Evolutionary conservation across 2,113 vertebrate species (phyloP).

Genomic region (Rhineura floridana): DNA sequence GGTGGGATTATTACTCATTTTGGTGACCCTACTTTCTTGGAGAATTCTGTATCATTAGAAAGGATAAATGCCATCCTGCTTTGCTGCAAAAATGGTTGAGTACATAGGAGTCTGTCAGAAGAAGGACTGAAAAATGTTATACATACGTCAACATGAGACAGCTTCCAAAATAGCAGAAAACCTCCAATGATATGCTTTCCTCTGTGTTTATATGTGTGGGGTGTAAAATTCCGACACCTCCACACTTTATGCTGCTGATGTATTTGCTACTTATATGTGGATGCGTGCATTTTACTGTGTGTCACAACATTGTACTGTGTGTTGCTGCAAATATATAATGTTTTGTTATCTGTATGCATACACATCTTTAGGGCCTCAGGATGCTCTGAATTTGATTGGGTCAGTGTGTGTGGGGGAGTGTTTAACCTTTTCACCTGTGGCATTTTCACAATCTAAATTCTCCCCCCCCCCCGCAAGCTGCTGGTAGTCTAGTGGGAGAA

Average conservation of each 20-base stretch:
- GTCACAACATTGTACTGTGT: too few species aligned
- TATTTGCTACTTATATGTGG: neutral
- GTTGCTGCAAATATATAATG: neutral
- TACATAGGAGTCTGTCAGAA: conserved; percentile 66
- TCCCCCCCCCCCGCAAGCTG: neutral
- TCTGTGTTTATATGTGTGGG: neutral
- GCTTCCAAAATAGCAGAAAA: conserved; percentile 29
- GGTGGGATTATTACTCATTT: conserved; percentile 83
- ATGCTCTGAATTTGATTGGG: neutral
- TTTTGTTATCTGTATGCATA: neutral
- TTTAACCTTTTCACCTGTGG: neutral
- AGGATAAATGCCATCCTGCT: conserved; percentile 86
- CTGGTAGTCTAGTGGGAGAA: too few species aligned
- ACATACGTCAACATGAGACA: conserved; percentile 34
- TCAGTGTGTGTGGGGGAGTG: neutral
- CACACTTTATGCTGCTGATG: neutral
- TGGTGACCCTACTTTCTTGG: conserved; percentile 77
- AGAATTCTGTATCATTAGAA: conserved; percentile 80
- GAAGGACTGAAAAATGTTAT: conserved; percentile 40
- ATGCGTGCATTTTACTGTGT: neutral
- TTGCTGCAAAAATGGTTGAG: conserved; percentile 69
- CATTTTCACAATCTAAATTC: neutral
- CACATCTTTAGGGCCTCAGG: neutral
- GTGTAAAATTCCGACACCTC: neutral
- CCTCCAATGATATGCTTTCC: conserved; percentile 6